A percentile compares a stretch with the other conserved stretches of the same genome.
These are phyloP conservation scores for Nannoperca australis DNA, from an alignment of 2,797 vertebrate genomes.

Conservation along the genomic window DNA sequence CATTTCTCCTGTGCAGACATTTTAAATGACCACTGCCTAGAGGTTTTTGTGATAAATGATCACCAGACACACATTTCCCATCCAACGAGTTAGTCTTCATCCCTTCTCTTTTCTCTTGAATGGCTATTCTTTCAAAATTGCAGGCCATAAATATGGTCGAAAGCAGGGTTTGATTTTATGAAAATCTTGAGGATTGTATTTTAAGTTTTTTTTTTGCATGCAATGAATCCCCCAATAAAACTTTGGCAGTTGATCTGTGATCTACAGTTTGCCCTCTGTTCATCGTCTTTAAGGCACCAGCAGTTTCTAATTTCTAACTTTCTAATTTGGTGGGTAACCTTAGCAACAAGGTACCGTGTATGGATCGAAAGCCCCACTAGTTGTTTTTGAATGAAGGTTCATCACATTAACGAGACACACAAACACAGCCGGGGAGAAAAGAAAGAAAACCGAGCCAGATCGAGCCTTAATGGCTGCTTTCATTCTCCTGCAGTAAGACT, in stretches of 20 bases:
- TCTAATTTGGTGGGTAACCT: conserved; percentile 66
- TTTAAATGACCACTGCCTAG: neutral
- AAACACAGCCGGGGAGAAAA: conserved; percentile 9
- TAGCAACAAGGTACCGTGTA: conserved; percentile 51
- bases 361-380: conserved; percentile 47
- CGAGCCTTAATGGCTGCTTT: conserved; percentile 59
- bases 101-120: neutral
- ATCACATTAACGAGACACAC: conserved; percentile 55
- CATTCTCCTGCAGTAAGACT: conserved; percentile 54
- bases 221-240: conserved; percentile 40
- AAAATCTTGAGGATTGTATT: neutral
- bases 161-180: neutral
- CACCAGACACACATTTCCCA: too few species aligned
- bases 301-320: conserved; percentile 27
- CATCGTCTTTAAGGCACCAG: conserved; percentile 43
- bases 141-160: neutral
- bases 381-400: conserved; percentile 48
- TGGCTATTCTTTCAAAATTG: neutral
- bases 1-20: neutral
- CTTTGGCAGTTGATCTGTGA: conserved; percentile 24
- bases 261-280: conserved; percentile 42
- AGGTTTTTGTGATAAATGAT: neutral
- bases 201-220: neutral
- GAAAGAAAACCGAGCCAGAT: neutral
- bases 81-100: neutral